Percentiles rank a stretch among this genome's conserved stretches.
Conservation (phyloP, 2,888 invertebrate species). For the Ecdyonurus torrentis region DNA sequence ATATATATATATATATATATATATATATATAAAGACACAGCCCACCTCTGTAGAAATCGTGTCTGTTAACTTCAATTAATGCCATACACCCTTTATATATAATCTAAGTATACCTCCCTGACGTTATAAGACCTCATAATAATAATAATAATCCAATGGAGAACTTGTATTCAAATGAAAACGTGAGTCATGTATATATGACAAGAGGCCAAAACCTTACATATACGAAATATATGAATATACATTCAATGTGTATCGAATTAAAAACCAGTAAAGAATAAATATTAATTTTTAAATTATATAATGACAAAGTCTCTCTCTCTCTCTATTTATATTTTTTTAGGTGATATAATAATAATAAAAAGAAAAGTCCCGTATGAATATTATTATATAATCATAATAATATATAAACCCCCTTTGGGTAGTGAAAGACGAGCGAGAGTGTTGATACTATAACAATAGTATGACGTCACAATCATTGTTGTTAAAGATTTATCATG, state of each 20-base stretch:
- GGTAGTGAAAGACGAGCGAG: not conserved
- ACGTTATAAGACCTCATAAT: not conserved
- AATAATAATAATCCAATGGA: not conserved
- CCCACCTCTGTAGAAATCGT: not conserved
- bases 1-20: no score
- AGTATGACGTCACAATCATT: not conserved
- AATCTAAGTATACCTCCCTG: not conserved
- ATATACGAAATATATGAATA: no score
- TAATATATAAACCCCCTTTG: not conserved
- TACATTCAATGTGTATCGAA: no score
- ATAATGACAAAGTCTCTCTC: no score
- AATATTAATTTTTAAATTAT: no score
- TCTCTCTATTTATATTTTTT: no score
- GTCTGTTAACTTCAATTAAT: not conserved
- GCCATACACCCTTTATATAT: no score
- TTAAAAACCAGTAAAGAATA: no score
- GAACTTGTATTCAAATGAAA: not conserved
- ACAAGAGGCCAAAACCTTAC: no score
- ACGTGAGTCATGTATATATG: not conserved
- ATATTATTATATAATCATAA: not conserved
- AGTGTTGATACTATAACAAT: not conserved
- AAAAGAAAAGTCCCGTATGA: not conserved
- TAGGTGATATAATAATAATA: no score
- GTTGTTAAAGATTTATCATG: not conserved
- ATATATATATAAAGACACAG: no score